Evolutionary conservation across 2,113 vertebrate species (phyloP), one percentile per base, ranked within the genome.

Genomic region (Gavia stellata): DNA sequence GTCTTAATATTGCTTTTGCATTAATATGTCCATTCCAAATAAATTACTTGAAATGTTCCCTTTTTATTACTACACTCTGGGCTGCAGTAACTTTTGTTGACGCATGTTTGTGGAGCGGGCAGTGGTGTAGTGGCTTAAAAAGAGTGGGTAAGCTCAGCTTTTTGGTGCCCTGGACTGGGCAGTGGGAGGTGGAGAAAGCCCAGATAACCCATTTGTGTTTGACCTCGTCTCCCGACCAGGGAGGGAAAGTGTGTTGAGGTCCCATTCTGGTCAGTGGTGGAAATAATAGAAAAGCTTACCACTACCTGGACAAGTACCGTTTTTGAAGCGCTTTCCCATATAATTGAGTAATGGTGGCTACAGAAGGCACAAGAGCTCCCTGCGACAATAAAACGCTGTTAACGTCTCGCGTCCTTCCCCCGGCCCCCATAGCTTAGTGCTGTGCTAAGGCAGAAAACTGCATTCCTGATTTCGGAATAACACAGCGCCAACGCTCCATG

Each of bases 1-100:
- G 96, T 97, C 97, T 97, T 98, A 97, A 98, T 98, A 97, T 97
- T 95, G 95, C 97, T 97, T 97, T 97, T 98, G 90, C 96, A 97
- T 88, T 96, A 66, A 58, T 82, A 89, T 97, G 97, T 94, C 93
- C 98, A 97, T 98, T 97, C 97, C 97, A 92, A 98, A 98, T 98
- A 98, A 98, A 98, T 85, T 26, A 81, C 91, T 91, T 80, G 90
- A 94, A 73, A 78, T 85, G 84, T 89, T 97, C 75, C 38, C 52
- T 97, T 98, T 98, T 97, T 93, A 96, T 96, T 97, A 97, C 85
- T 75, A 42, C 68, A 40, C 33, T 81, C 66, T 50, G 74, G 84
- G 81, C 88, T 88, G 82, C 53, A 15, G 45, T 88, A 89, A 68
- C 14, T 42, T 96, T 81, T 66, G 17, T 97, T 85, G 58, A 53